Base-by-base conservation (phyloP, 2,113 vertebrate species). In the Plotosus lineatus region DNA sequence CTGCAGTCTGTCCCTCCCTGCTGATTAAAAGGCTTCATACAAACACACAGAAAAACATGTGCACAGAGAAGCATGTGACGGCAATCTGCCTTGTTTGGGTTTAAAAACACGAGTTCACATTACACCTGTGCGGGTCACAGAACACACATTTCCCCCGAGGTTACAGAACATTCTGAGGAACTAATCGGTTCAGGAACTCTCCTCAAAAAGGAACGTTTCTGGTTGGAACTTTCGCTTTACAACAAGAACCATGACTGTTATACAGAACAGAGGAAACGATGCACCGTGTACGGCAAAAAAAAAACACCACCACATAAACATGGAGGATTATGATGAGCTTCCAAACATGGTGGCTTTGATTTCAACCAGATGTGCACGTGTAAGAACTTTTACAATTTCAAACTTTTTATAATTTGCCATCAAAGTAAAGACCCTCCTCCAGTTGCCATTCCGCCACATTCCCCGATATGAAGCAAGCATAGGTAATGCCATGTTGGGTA, bases 1-100 rank as follows among this genome's bases (percentile, higher is more conserved):
- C 77, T 82, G 72, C 48, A 75, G 77, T 53, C 73, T 46, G 55
- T 63, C 65, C 46, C 60, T 78, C 33, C 63, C 17, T 80, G 78
- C 82, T 78, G 68, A 83, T 83, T 86, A 83, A 77, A 82, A 80
- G 40, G 58, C 69, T 73, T 83, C 84, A 75, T 55, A 76, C 66
- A 78, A 80, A 75, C 84, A 60, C 8, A 44, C 51, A 68, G 46
- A 78, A 60, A 58, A 78, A 33, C 58, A 81, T 56, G 56, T 72
- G 72, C 48, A 60, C 33, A 17, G 14, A 55, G 23, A 75, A 21
- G 38, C 12, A 7, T 46, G 36, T 15, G 15, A 80, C 55, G 40
- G 53, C 44, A 60, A 76, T 71, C 63, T 11, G 17, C 50, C 48
- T 48, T 31, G 51, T 61, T 56, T 46, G 26, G 33, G 53, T 55